phyloP scores from a whole-genome alignment of 2,888 invertebrate species.

The Sarcophaga rosellei region DNA sequence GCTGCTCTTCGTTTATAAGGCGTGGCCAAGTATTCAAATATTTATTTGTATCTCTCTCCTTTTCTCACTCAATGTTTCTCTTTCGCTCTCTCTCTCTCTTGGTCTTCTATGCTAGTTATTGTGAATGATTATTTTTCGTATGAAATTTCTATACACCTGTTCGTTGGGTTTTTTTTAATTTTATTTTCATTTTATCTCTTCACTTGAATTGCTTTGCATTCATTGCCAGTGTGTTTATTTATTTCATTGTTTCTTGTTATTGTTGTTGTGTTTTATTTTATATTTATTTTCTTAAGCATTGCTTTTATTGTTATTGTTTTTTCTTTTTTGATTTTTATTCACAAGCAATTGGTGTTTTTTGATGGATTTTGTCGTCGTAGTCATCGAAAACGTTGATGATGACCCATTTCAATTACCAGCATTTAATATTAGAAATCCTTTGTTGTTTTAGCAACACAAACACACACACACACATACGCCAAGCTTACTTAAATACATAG shows the following conservation, averaged over 20 bases:
- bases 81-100: constrained; percentile 42
- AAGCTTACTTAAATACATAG: too few species aligned
- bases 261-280: too few species aligned
- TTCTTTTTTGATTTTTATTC: too few species aligned
- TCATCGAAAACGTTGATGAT: background rate
- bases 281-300: too few species aligned
- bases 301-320: too few species aligned
- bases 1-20: constrained; percentile 63
- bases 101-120: constrained; percentile 57
- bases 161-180: constrained; percentile 33
- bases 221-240: background rate
- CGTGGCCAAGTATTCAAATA: constrained; percentile 52
- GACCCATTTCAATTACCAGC: background rate
- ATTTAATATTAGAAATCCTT: background rate
- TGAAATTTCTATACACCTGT: constrained; percentile 62
- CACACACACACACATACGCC: too few species aligned
- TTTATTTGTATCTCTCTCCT: constrained; percentile 11
- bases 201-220: too few species aligned
- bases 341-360: too few species aligned
- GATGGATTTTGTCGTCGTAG: too few species aligned
- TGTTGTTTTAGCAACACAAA: background rate
- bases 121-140: constrained; percentile 62
- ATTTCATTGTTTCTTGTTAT: constrained; percentile 31
- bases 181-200: background rate
- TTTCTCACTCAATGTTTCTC: constrained; percentile 34